These are phyloP conservation scores for Aplysina aerophoba DNA, from an alignment of 37 sponge, comb jelly and placozoan genomes.

Conservation along the genomic window DNA sequence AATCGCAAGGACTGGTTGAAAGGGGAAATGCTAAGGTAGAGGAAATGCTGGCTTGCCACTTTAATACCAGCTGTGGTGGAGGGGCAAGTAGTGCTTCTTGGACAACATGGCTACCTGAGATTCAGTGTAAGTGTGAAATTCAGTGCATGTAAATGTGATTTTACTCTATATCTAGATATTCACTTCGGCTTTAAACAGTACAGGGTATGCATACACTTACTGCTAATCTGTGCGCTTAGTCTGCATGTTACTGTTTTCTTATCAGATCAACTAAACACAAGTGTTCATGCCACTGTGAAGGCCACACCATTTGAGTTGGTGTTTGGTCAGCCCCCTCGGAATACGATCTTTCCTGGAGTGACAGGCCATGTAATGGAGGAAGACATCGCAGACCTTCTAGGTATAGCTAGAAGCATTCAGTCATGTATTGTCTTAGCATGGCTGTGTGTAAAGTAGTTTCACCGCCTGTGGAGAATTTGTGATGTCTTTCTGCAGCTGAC, in stretches of 20 bases:
- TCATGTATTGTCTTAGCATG: too few relatives aligned
- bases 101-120: constrained; percentile 11
- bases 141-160: not conserved
- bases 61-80: not conserved
- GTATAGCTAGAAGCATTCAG: too few relatives aligned
- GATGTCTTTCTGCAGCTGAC: too few relatives aligned
- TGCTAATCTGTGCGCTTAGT: not conserved
- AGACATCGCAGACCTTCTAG: constrained; percentile 44
- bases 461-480: too few relatives aligned
- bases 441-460: too few relatives aligned
- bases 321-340: constrained; percentile 52
- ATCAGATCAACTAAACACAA: constrained; percentile 46
- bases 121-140: not conserved
- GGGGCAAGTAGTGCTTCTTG: not conserved
- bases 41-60: not conserved
- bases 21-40: constrained; percentile 21
- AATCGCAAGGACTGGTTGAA: constrained; percentile 32
- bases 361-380: constrained; percentile 35
- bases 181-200: not conserved
- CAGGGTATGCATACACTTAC: not conserved
- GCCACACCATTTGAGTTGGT: constrained; percentile 56
- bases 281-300: constrained; percentile 45
- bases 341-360: constrained; percentile 39
- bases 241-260: constrained; percentile 5
- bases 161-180: not conserved